Conservation (phyloP, 2,888 invertebrate genomes). For the Clusia tigrina region DNA sequence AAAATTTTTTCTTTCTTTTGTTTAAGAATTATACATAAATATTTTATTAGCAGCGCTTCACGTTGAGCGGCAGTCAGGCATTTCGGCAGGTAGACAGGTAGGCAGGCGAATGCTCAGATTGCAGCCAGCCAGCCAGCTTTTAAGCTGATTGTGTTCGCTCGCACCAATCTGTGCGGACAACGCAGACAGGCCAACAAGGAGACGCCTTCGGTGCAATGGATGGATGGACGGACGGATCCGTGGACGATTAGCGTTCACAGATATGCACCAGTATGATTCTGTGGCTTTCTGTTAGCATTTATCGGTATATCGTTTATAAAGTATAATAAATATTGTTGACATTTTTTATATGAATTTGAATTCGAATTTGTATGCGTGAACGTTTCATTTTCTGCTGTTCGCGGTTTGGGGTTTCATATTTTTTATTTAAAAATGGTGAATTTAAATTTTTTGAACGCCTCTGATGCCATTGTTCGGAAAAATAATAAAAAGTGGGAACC, state of each 20-base stretch:
- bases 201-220: neutral
- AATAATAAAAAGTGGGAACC: no score
- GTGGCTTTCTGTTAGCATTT: slow-evolving; percentile 2
- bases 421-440: neutral
- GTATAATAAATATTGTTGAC: slow-evolving; percentile 15
- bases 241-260: no score
- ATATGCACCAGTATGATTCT: neutral
- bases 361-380: neutral
- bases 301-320: slow-evolving; percentile 3
- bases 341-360: neutral
- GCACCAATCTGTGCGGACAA: slow-evolving; percentile 1
- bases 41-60: slow-evolving; percentile 9
- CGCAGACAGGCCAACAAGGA: neutral
- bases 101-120: no score
- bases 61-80: neutral
- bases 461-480: neutral
- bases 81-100: no score
- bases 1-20: slow-evolving; percentile 40
- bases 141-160: no score
- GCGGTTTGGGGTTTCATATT: neutral
- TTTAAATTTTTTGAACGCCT: neutral
- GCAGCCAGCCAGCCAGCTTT: no score
- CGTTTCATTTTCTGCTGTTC: neutral
- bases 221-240: no score
- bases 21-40: slow-evolving; percentile 19